These are phyloP conservation scores for Salticus scenicus DNA, from an alignment of 2,888 invertebrate genomes.

Conservation along the genomic window DNA sequence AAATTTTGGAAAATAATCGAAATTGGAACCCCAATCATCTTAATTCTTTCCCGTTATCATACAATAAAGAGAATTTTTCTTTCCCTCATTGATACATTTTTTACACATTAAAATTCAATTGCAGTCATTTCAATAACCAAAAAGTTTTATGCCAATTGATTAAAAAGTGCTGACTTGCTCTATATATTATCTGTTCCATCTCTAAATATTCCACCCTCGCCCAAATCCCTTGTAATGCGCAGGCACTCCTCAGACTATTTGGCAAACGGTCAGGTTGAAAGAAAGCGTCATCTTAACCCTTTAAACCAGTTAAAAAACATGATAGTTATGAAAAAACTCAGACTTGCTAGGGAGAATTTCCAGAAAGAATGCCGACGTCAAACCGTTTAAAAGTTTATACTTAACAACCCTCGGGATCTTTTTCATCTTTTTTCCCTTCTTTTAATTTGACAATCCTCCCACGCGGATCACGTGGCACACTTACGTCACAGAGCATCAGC, in stretches of 20 bases:
- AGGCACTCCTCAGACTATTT: not conserved
- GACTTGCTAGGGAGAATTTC: conserved; percentile 20
- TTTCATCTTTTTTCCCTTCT: conserved; percentile 18
- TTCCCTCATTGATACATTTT: too few relatives aligned
- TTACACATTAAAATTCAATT: not conserved
- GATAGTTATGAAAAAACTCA: conserved; percentile 24
- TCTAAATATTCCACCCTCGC: not conserved
- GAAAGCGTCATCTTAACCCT: not conserved
- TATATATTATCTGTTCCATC: not conserved
- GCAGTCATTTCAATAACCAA: too few relatives aligned
- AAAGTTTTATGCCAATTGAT: too few relatives aligned
- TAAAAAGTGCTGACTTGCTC: not conserved
- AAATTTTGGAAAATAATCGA: too few relatives aligned
- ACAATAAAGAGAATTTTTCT: too few relatives aligned
- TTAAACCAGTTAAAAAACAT: conserved; percentile 21
- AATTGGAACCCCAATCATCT: too few relatives aligned
- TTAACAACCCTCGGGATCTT: not conserved
- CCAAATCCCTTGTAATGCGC: not conserved
- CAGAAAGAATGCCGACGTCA: conserved; percentile 22
- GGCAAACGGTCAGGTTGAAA: not conserved
- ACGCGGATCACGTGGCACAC: conserved; percentile 43
- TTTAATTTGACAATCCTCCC: conserved; percentile 32
- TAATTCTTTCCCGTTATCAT: too few relatives aligned
- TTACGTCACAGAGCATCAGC: conserved; percentile 36
- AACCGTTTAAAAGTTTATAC: conserved; percentile 23